Base-by-base conservation (phyloP, 1,140 invertebrate species). In the Drosophila pallidifrons region DNA sequence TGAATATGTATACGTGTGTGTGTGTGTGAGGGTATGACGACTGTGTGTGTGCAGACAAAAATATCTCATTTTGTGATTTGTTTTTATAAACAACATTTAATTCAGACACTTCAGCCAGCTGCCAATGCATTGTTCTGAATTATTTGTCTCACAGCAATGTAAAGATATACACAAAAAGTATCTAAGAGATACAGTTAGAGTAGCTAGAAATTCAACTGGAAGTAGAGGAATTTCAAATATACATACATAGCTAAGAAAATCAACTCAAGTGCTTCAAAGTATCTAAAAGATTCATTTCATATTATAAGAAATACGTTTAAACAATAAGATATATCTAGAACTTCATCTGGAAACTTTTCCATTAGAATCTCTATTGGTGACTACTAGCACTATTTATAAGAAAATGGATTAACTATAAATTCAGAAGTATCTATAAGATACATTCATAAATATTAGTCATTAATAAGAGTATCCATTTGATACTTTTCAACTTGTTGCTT, bases 11-110 rank as follows among this genome's bases (percentile, higher is more conserved):
- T 25, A 13, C 25, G 7, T 49, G 13, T 69, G 28, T 63, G 35
- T 41, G 58, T 45, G 54, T 35, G 46, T 74, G 65, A 10, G 28
- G 55, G 61, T 69, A 60, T 49, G 47, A 25, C 43, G 49, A 66
- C 20, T 25, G 30, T 73, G 57, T 57, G 49, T 45, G 35, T 15
- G 43, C 46, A 66, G 45, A 61, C 64, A 81, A 74, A 77, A 69
- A 82, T 75, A 72, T 77, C 60, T 64, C 49, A 67, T 67, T 79
- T 59, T 76, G 63, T 76, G 75, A 86, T 88, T 82, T 88, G 77
- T 77, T 88, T 82, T 68, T 88, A 86, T 86, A 82, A 87, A 87
- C 82, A 86, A 64, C 72, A 68, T 54, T 79, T 64, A 75, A 71
- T 71, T 65, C 69, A 38, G 46, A 49, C 64, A 83, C 52, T 82